These are phyloP conservation scores for Oscheius sp. DNA, from an alignment of 1,140 invertebrate species.

Conservation along the genomic window DNA sequence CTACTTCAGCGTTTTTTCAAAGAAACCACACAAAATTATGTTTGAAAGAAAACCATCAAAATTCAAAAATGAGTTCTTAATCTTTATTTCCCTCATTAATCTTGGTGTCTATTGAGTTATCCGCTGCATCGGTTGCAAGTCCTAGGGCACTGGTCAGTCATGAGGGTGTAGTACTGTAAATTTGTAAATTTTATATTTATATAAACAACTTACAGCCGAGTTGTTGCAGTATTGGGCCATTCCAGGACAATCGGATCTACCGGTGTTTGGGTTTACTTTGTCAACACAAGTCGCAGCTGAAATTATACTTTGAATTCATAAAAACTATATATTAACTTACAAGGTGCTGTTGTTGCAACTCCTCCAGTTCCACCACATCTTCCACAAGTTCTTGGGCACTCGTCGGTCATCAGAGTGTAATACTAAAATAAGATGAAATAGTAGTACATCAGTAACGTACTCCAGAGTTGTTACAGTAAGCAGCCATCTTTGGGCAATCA, in stretches of 20 bases:
- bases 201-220: neutral
- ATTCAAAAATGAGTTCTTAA: too few species aligned
- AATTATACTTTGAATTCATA: too few species aligned
- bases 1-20: too few species aligned
- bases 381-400: neutral
- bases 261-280: conserved; percentile 2
- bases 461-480: neutral
- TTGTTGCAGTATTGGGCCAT: conserved; percentile 11
- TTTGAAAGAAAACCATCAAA: too few species aligned
- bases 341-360: neutral
- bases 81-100: too few species aligned
- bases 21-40: too few species aligned
- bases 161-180: conserved; percentile 21
- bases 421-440: neutral
- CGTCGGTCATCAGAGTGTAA: neutral
- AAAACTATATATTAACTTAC: too few species aligned
- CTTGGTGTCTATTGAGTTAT: too few species aligned
- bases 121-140: neutral
- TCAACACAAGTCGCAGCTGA: neutral
- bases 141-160: neutral
- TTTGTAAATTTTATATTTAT: neutral
- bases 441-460: neutral
- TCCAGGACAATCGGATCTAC: conserved; percentile 8
- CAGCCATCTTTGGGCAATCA: neutral
- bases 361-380: neutral